Conservation (phyloP, 2,797 vertebrate species). For the Premnoplex brunnescens region DNA sequence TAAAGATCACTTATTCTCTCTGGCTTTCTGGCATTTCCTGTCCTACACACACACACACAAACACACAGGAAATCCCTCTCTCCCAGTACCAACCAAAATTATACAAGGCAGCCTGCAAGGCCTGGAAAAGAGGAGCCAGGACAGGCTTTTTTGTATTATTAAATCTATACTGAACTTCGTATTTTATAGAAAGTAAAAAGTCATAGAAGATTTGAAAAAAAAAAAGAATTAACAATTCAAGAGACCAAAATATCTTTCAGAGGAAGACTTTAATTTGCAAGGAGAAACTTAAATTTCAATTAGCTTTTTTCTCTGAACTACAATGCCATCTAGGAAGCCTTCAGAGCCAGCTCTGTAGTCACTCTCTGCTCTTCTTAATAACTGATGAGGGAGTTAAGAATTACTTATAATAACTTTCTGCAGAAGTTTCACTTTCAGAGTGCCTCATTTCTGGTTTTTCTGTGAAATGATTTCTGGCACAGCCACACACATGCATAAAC, state of each 20-base stretch:
- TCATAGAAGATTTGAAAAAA: background rate
- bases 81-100: background rate
- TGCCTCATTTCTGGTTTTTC: background rate
- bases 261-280: background rate
- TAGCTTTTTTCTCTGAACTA: background rate
- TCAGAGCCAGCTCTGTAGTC: background rate
- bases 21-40: background rate
- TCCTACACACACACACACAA: background rate
- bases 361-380: background rate
- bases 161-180: background rate
- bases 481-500: background rate
- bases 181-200: background rate
- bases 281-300: background rate
- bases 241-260: background rate
- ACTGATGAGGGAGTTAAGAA: background rate
- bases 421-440: background rate
- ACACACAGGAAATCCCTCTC: background rate
- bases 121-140: background rate
- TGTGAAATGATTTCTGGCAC: background rate
- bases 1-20: background rate
- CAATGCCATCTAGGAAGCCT: background rate
- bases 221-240: background rate
- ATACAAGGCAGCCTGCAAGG: background rate
- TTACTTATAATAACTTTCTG: background rate
- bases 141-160: background rate